Evolutionary conservation across 2,888 invertebrate genomes (phyloP).

Genomic region (Tubiluchus corallicola): DNA sequence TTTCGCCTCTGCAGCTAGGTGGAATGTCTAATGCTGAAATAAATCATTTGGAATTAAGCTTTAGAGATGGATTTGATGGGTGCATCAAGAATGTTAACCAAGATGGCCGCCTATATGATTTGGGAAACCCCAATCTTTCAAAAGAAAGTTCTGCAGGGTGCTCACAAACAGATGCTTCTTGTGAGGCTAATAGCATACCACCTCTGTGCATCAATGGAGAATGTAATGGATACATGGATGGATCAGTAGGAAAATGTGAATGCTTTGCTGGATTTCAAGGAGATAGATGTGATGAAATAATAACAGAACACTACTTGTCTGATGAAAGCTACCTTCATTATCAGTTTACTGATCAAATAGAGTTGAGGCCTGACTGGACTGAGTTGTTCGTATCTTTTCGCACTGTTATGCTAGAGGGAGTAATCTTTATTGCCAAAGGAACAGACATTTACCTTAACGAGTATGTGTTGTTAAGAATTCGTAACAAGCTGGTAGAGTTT

Average conservation of each 20-base stretch:
- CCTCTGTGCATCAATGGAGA: conserved; percentile 1
- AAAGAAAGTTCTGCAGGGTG: background rate
- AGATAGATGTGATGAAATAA: background rate
- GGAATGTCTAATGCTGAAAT: conserved; percentile 49
- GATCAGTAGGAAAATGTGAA: background rate
- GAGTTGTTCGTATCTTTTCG: background rate
- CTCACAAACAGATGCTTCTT: background rate
- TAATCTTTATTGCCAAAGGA: background rate
- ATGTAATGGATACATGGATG: background rate
- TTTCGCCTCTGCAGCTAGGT: conserved; percentile 83
- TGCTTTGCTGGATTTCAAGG: background rate
- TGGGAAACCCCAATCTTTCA: background rate
- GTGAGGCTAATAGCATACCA: background rate
- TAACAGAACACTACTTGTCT: background rate
- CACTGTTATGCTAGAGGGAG: background rate
- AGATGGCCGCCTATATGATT: conserved; percentile 48
- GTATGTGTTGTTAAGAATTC: no score
- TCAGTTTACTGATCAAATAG: background rate
- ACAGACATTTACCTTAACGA: background rate
- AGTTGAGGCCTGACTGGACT: background rate
- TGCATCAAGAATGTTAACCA: conserved; percentile 88
- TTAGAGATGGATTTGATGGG: conserved; percentile 84
- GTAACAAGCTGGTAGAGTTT: no score
- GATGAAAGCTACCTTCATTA: background rate
- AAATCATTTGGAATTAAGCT: no score